Conservation (phyloP, 2,797 vertebrate genomes). For the Arnoldichthys spilopterus region DNA sequence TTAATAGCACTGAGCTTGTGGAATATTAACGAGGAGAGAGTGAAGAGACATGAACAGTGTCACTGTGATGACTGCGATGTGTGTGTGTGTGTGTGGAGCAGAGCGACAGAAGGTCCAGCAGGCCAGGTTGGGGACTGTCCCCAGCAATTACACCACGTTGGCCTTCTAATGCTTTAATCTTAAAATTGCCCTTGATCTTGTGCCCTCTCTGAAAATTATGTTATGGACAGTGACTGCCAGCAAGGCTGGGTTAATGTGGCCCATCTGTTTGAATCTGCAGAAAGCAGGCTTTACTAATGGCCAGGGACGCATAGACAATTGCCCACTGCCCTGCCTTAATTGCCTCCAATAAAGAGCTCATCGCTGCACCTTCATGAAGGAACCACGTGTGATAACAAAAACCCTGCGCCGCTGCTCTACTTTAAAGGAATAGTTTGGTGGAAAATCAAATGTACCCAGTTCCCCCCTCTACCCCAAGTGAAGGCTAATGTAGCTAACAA, state of each 20-base stretch:
- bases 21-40: slow-evolving; percentile 33
- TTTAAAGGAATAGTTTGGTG: background rate
- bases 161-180: slow-evolving; percentile 47
- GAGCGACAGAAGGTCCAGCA: slow-evolving; percentile 10
- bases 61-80: slow-evolving; percentile 5
- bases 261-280: slow-evolving; percentile 55
- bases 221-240: slow-evolving; percentile 45
- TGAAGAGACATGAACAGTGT: background rate
- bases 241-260: slow-evolving; percentile 55
- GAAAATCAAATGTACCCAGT: background rate
- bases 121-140: slow-evolving; percentile 41
- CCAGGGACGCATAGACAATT: slow-evolving; percentile 49
- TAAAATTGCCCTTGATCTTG: slow-evolving; percentile 54
- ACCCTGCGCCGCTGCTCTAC: slow-evolving; percentile 25
- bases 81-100: background rate
- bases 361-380: slow-evolving; percentile 44
- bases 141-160: slow-evolving; percentile 42
- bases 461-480: no score
- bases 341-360: slow-evolving; percentile 56
- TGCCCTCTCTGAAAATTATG: slow-evolving; percentile 39
- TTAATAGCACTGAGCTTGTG: slow-evolving; percentile 10
- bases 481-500: no score
- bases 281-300: slow-evolving; percentile 54
- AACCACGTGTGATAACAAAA: background rate
- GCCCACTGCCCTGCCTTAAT: slow-evolving; percentile 54